Percentiles rank a stretch among this genome's conserved stretches.
Conservation (phyloP, 2,113 vertebrate species). For the Equus quagga region DNA sequence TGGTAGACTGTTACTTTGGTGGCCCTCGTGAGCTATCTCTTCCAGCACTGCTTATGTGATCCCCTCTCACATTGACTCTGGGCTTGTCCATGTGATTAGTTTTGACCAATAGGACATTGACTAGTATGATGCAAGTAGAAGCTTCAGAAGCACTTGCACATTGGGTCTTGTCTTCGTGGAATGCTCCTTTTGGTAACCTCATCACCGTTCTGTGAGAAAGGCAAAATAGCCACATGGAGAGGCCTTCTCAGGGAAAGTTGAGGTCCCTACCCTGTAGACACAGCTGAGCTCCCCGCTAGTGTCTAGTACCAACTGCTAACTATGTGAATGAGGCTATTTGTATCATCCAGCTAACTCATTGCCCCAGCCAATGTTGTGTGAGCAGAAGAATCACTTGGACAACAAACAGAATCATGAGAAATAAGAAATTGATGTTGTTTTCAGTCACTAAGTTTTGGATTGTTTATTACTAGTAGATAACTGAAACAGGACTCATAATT, state of each 20-base stretch:
- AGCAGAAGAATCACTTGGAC: not conserved
- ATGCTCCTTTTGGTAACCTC: not conserved
- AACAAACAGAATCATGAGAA: not conserved
- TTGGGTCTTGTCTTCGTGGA: not conserved
- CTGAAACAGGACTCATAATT: not conserved
- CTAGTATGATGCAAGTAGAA: not conserved
- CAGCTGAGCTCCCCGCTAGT: not conserved
- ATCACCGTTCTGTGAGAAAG: not conserved
- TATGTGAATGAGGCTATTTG: not conserved
- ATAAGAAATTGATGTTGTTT: not conserved
- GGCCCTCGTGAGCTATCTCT: not conserved
- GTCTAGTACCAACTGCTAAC: not conserved
- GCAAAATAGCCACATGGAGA: no score
- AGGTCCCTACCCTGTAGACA: not conserved
- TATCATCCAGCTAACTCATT: rapidly evolving
- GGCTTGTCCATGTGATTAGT: not conserved
- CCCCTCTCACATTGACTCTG: not conserved
- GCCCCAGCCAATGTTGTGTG: not conserved
- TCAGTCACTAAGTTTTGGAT: not conserved
- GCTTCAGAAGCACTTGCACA: not conserved
- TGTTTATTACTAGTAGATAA: not conserved
- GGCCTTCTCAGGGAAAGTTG: no score
- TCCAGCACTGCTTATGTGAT: rapidly evolving
- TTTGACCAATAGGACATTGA: not conserved
- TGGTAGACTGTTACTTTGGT: not conserved